Evolutionary conservation across 2,113 vertebrate genomes (phyloP).

Genomic region (Festucalex cinctus): DNA sequence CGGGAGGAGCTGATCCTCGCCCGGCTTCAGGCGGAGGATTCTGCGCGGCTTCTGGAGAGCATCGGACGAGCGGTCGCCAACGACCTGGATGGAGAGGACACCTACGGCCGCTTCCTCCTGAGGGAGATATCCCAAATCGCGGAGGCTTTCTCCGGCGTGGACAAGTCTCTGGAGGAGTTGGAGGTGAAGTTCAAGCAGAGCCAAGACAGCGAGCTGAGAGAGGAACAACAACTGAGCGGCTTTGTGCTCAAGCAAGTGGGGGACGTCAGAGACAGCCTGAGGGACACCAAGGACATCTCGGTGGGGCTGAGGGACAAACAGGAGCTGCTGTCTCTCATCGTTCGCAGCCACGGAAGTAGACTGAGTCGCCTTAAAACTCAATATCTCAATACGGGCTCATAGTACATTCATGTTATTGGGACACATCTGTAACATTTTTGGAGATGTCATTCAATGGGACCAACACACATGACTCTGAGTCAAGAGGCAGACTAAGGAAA

Average conservation of each 20-base stretch:
- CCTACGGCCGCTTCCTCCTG: constrained; percentile 85
- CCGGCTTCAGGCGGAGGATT: constrained; percentile 88
- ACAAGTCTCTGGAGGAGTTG: constrained; percentile 87
- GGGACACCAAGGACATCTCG: constrained; percentile 82
- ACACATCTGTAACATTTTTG: neutral
- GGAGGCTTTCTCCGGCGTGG: constrained; percentile 87
- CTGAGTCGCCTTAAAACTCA: constrained; percentile 87
- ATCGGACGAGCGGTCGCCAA: constrained; percentile 83
- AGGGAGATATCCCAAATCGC: constrained; percentile 85
- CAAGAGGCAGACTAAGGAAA: constrained; percentile 28
- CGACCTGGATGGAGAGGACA: constrained; percentile 93
- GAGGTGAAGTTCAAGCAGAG: constrained; percentile 91
- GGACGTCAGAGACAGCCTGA: constrained; percentile 77
- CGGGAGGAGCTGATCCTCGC: constrained; percentile 85
- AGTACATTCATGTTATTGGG: constrained; percentile 5
- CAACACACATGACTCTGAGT: constrained; percentile 48
- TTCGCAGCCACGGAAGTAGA: constrained; percentile 88
- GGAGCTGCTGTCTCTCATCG: constrained; percentile 86
- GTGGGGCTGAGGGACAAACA: constrained; percentile 87
- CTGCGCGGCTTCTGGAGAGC: constrained; percentile 84
- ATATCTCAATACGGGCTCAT: constrained; percentile 71
- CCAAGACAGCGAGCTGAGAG: constrained; percentile 80
- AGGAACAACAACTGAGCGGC: constrained; percentile 80
- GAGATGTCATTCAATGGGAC: constrained; percentile 8
- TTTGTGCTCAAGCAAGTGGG: constrained; percentile 82